Conservation (phyloP, 64 coral and sea anemone species). For the Orbicella faveolata region DNA sequence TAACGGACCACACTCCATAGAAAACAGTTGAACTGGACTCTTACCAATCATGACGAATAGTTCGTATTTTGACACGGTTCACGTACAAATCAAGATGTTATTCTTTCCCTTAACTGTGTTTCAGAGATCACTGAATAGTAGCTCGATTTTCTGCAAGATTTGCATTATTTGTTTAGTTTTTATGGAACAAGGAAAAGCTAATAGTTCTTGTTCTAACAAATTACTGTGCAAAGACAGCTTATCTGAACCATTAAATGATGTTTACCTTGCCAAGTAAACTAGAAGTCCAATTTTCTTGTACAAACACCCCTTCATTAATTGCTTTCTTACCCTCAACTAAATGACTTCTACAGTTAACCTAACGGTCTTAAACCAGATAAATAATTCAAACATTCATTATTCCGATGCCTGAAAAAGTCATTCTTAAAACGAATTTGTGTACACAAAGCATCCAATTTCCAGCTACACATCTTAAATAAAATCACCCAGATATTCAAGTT, state of each 20-base stretch:
- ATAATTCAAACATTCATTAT: slow-evolving; percentile 5
- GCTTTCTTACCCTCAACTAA: background rate
- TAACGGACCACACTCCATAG: background rate
- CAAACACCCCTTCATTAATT: background rate
- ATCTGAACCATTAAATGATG: background rate
- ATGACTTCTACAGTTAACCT: background rate
- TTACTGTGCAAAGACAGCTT: background rate
- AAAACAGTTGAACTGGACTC: too few species aligned
- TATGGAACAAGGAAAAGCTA: background rate
- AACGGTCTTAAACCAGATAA: slow-evolving; percentile 22
- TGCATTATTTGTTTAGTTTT: slow-evolving; percentile 3
- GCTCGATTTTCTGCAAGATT: background rate
- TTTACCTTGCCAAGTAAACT: background rate
- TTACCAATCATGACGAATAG: background rate
- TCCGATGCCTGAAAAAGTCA: background rate
- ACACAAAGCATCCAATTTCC: background rate
- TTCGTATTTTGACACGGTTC: background rate
- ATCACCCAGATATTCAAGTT: too few species aligned
- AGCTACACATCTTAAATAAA: too few species aligned
- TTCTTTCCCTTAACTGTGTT: background rate
- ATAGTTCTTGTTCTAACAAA: slow-evolving; percentile 15
- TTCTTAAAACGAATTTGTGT: background rate
- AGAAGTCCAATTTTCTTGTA: background rate
- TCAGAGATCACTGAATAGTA: background rate
- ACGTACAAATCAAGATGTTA: too few species aligned